A percentile compares a stretch with the other conserved stretches of the same genome.
Evolutionary conservation across 2,113 vertebrate species (phyloP).

Genomic region (Notothenia coriiceps): DNA sequence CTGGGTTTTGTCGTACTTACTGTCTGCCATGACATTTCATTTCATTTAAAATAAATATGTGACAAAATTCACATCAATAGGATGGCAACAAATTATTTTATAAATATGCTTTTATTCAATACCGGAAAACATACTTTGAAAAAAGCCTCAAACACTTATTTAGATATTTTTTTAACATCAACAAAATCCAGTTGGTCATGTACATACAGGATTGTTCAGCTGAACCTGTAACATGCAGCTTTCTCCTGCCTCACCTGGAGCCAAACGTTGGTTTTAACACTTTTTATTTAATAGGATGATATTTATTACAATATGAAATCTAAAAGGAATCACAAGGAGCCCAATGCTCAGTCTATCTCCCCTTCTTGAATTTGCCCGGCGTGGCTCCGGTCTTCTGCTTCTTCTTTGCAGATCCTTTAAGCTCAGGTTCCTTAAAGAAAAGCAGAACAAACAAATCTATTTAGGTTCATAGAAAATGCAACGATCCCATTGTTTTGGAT

Average conservation of each 20-base stretch:
- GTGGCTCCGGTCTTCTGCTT: slow-evolving; percentile 86
- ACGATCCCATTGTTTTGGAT: not conserved
- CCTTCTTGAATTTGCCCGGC: slow-evolving; percentile 85
- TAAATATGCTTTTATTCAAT: slow-evolving; percentile 52
- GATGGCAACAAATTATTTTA: not conserved
- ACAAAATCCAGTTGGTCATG: not conserved
- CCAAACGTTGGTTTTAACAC: not conserved
- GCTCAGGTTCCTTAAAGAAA: slow-evolving; percentile 82
- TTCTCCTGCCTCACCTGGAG: not conserved
- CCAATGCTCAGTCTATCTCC: slow-evolving; percentile 78
- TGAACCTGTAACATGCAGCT: not conserved
- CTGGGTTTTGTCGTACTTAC: too few species aligned
- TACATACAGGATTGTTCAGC: not conserved
- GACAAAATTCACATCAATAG: not conserved
- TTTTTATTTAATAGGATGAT: not conserved
- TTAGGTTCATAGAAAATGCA: not conserved
- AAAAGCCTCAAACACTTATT: slow-evolving; percentile 10
- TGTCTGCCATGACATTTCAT: too few species aligned
- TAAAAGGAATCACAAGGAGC: not conserved
- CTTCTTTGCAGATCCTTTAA: slow-evolving; percentile 91
- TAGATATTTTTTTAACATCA: slow-evolving; percentile 2
- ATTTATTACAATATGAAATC: not conserved
- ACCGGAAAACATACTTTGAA: slow-evolving; percentile 16
- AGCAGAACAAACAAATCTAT: not conserved
- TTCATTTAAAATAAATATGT: too few species aligned